Base-by-base conservation (phyloP, 2,797 vertebrate species). In the Falco berigora region DNA sequence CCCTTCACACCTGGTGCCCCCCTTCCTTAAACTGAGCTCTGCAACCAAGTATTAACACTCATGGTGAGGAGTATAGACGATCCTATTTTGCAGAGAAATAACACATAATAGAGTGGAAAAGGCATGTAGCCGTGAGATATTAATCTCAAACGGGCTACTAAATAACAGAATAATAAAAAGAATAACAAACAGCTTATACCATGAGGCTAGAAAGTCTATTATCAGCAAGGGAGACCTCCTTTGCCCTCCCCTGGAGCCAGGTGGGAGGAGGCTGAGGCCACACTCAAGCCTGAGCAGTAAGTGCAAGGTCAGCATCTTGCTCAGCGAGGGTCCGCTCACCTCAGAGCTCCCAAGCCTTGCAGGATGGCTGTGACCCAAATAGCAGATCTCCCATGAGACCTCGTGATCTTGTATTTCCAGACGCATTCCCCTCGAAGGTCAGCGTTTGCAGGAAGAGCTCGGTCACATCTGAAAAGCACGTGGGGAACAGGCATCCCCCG, bases 341-440 rank as follows among this genome's bases (percentile, higher is more conserved):
- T 55, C 7, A 2, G 44, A 72, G 74, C 34, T n/a, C 68, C 23
- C 44, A 6, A 22, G 21, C 71, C 74, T 30, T 5, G 22, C 30
- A 46, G 52, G 72, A 22, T 40, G 42, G 34, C 49, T 4, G 18
- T 8, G 47, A 69, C 58, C 72, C 83, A 32, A 22, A 52, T 0
- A 62, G 78, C 75, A 68, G 68, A 24, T 53, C 52, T 69, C 83
- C 79, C 22, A 0, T 1, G 40, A 46, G 80, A 59, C 13, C 40
- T 24, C 34, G 0, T 5, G 0, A 6, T 12, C 58, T 64, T 40
- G 0, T 17, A 1, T 64, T 86, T 89, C 73, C 77, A 32, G 69
- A 23, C 20, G 36, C 44, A 9, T 19, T 18, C 66, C 53, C 14
- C 0, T 5, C 1, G 4, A 52, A 93, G 81, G 76, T 72, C 80